Base-by-base conservation (phyloP, 2,888 invertebrate species). In the Odontocerum albicorne region DNA sequence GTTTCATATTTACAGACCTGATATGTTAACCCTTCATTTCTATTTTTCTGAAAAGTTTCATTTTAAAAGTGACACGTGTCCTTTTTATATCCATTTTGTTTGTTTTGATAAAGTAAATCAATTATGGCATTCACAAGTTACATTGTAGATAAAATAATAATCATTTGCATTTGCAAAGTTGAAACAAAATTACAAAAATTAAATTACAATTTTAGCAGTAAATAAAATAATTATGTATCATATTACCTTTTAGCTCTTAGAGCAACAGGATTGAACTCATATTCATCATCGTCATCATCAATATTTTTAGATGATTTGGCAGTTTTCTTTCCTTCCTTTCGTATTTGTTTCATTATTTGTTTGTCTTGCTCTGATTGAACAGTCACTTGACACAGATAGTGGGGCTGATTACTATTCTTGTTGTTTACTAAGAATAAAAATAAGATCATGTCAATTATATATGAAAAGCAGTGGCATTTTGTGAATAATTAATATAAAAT, bases 291-390 rank as follows among this genome's bases (percentile, higher is more conserved):
- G 10, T 73, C 69, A 32, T 70, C 68, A 7, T 68, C 74, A 17
- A 67, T 68, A 19, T 64, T 64, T 42, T 71, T 79, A 51, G 70
- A 73, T 21, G 70, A 67, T 45, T 68, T 74, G 50, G 75, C 82
- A 1, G 84, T 67, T 67, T 87, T 90, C 70, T 92, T 93, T 68
- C 92, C 93, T 68, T 92, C 90, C 69, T 91, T 92, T 4, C 92
- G 81, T 13, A 87, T 83, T 59, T 86, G 82, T 67, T 93, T 93
- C 6, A 81, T 77, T 10, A 90, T 67, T 60, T 85, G 80, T 65
- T 87, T 91, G 69, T 96, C 95, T 64, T 87, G 83, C 63, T 87
- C 89, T 1, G 94, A 92, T 66, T 90, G 84, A 0, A 94, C 88
- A 12, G 86, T 87, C 2, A 96, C 91, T 70, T 92, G 89, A 61